phyloP scores from a whole-genome alignment of 37 sponge, comb jelly and placozoan species.

The Chondrosia reniformis region DNA sequence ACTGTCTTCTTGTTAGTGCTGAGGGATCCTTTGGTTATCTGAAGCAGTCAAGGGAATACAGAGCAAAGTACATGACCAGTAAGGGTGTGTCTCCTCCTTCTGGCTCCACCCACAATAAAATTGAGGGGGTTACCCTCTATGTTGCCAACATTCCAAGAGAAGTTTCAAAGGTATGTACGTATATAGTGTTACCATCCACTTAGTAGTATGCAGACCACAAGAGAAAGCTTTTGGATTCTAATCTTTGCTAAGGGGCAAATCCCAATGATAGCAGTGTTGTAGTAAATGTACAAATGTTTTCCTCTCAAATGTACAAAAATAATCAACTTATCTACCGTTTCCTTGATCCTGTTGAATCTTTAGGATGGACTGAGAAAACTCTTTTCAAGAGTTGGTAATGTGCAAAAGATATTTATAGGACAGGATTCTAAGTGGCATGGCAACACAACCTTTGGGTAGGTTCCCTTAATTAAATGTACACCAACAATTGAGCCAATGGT shows the following conservation, averaged over 20 bases:
- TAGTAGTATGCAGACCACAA: no score
- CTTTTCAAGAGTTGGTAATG: constrained; percentile 55
- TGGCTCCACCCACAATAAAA: not conserved
- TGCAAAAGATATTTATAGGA: constrained; percentile 10
- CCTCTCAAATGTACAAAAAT: no score
- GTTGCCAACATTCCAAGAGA: not conserved
- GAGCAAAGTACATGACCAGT: not conserved
- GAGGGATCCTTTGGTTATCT: not conserved
- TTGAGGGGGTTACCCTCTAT: not conserved
- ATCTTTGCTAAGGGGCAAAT: no score
- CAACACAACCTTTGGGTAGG: constrained; percentile 54
- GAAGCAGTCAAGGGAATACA: not conserved
- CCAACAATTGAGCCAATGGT: no score
- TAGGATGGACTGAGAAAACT: constrained; percentile 59
- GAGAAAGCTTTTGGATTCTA: no score
- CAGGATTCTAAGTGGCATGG: not conserved
- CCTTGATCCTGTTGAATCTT: not conserved
- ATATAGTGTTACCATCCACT: no score
- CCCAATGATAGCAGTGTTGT: no score
- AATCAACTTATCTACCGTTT: not conserved
- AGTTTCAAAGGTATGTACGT: not conserved
- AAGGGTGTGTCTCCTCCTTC: not conserved
- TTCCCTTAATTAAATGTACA: not conserved
- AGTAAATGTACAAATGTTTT: no score
- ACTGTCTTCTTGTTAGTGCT: not conserved